These are phyloP conservation scores for Malurus splendens DNA, from an alignment of 2,797 vertebrate species.

Conservation along the genomic window DNA sequence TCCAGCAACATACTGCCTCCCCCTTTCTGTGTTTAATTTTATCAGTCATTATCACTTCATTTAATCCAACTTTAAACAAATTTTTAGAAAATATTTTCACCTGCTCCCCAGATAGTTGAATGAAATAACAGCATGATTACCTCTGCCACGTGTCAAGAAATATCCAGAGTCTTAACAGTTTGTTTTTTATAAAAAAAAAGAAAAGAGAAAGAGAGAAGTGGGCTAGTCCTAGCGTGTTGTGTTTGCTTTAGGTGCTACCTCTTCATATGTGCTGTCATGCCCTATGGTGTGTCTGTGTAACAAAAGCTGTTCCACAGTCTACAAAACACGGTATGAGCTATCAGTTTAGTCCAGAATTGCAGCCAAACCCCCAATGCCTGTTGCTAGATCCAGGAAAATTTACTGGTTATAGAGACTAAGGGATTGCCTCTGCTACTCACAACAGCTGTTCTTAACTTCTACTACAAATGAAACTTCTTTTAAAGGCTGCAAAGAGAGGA, in stretches of 20 bases:
- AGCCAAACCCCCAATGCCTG: not conserved
- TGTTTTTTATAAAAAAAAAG: not conserved
- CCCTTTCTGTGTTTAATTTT: not conserved
- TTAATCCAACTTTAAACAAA: not conserved
- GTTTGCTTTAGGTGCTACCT: not conserved
- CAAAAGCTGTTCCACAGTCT: not conserved
- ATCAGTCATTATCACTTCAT: not conserved
- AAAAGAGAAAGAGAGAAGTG: accelerated
- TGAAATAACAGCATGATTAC: not conserved
- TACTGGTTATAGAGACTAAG: not conserved
- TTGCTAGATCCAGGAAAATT: not conserved
- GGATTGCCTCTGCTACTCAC: not conserved
- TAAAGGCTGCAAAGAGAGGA: not conserved
- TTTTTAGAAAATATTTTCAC: not conserved
- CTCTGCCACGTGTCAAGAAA: not conserved
- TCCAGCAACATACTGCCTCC: not conserved
- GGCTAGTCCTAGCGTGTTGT: not conserved
- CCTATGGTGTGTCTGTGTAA: accelerated
- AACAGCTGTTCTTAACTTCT: not conserved
- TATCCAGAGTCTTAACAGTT: not conserved
- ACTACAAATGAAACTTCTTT: not conserved
- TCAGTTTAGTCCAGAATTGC: not conserved
- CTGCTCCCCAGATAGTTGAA: not conserved
- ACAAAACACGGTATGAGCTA: not conserved
- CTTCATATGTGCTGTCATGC: not conserved